Evolutionary conservation across 2,113 vertebrate genomes (phyloP).

Genomic region (Leptodactylus fuscus): DNA sequence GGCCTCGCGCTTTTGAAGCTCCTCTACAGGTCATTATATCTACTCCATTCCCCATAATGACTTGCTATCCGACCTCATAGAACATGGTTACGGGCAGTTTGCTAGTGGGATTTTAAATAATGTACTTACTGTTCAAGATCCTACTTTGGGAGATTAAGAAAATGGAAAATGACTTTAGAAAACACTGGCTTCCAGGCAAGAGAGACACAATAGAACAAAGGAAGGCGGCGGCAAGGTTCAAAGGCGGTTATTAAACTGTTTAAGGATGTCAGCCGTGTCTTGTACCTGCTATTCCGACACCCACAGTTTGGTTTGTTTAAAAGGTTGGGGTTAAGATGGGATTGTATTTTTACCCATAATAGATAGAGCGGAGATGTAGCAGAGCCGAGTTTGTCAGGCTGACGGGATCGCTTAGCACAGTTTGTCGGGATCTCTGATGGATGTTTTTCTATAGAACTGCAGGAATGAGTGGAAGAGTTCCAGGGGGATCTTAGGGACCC

Average conservation of each 20-base stretch:
- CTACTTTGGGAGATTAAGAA: conserved; percentile 44
- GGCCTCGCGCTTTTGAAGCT: conserved; percentile 24
- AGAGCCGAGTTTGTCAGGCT: not conserved
- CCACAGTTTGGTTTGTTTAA: not conserved
- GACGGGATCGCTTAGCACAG: too few relatives aligned
- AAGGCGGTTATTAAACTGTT: conserved; percentile 32
- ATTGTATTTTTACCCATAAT: too few relatives aligned
- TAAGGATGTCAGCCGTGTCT: not conserved
- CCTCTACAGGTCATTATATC: conserved; percentile 43
- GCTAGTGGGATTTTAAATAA: conserved; percentile 47
- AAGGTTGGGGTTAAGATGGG: not conserved
- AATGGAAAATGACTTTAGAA: conserved; percentile 34
- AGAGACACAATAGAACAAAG: conserved; percentile 17
- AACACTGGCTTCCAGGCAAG: conserved; percentile 25
- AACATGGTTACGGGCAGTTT: conserved; percentile 47
- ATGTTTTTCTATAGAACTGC: too few relatives aligned
- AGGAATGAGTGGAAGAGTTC: too few relatives aligned
- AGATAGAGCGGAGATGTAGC: not conserved
- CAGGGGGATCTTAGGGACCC: too few relatives aligned
- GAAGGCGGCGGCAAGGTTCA: not conserved
- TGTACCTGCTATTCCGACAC: not conserved
- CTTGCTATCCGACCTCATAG: conserved; percentile 32
- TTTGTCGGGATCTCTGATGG: too few relatives aligned
- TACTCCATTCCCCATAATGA: conserved; percentile 22
- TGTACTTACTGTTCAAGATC: conserved; percentile 12